Base-by-base conservation (phyloP, 2,113 vertebrate species). In the Pseudois nayaur region DNA sequence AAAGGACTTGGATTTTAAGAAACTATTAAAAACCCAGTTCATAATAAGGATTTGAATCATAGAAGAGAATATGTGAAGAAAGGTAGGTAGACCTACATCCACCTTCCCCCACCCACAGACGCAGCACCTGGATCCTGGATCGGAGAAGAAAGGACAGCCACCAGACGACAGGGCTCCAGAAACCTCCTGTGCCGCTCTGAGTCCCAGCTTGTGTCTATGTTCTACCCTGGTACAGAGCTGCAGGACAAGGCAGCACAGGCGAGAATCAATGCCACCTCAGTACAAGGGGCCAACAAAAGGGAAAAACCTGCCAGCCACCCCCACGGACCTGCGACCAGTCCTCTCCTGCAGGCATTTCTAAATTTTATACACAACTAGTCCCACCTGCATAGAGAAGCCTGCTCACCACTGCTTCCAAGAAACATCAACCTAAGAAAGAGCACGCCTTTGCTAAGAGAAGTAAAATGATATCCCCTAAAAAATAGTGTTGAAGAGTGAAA, bases 31-130 rank as follows among this genome's bases (percentile, higher is more conserved):
- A 71, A n/a, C 25, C 3, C 29, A 43, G 9, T 36, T 48, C 48
- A 81, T 54, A 40, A 45, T 33, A 19, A 78, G 3, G 12, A 48
- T 19, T 81, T 21, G 10, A 52, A 21, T 71, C 43, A 54, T n/a
- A 40, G 62, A 62, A 95, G 55, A 57, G 27, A 92, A 21, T 33
- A 40, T 33, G 4, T 6, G 10, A 25, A 31, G 7, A 54, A 60
- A 67, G 19, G 45, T 4, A 57, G 8, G 16, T 8, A 54, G 48
- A 40, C 25, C 19, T 27, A 43, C 25, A n/a, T n/a, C 19, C 43
- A 60, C 15, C 2, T 40, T n/a, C 36, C 27, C 2, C 1, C 50
- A 57, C 27, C 12, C 57, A 57, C 3, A 57, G 4, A 81, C 0
- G 9, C 45, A 50, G 78, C 13, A 17, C 16, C 55, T 25, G 57